A percentile compares a stretch with the other conserved stretches of the same genome.
Conservation (phyloP, 2,113 vertebrate genomes). For the Lipophrys pholis region DNA sequence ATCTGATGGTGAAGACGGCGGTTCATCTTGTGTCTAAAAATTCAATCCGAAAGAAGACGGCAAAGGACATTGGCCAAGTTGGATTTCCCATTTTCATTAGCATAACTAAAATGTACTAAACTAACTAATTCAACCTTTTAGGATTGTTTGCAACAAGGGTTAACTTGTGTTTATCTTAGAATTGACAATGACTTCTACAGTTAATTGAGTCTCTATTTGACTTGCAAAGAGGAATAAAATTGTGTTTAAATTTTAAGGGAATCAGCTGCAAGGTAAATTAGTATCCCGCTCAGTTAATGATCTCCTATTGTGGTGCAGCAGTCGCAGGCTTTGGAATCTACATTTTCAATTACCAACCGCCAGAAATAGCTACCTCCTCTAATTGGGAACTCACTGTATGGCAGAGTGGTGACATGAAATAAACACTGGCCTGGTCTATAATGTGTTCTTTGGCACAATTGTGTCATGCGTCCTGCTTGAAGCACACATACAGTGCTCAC, state of each 20-base stretch:
- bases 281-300: constrained; percentile 28
- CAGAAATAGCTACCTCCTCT: constrained; percentile 25
- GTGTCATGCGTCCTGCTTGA: too few species aligned
- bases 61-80: neutral
- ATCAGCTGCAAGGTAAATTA: constrained; percentile 31
- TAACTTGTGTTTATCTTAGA: constrained; percentile 8
- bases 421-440: neutral
- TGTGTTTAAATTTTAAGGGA: neutral
- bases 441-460: neutral
- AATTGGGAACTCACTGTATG: constrained; percentile 31
- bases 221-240: constrained; percentile 11
- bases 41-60: neutral
- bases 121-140: neutral
- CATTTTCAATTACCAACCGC: constrained; percentile 37
- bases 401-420: neutral
- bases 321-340: constrained; percentile 7
- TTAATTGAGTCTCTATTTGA: constrained; percentile 16
- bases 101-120: neutral
- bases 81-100: constrained; percentile 9
- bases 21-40: constrained; percentile 4
- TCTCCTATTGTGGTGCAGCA: constrained; percentile 33
- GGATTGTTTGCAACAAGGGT: neutral
- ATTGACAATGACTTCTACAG: constrained; percentile 4
- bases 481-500: too few species aligned
- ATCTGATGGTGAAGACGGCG: constrained; percentile 19